Conservation (phyloP, 2,113 vertebrate species). For the Campylorhamphus procurvoides region DNA sequence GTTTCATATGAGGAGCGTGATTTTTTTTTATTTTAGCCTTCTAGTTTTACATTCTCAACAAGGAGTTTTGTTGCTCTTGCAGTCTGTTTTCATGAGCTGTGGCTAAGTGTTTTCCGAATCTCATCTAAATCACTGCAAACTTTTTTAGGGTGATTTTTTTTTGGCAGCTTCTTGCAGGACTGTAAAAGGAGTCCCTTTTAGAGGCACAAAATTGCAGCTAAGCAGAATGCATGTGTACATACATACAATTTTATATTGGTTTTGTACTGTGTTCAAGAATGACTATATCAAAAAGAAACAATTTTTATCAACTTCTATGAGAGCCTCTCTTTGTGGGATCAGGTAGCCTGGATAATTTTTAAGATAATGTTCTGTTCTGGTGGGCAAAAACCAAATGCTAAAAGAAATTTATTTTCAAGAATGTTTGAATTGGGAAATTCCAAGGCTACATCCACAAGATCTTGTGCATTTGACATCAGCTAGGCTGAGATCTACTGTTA, state of each 20-base stretch:
- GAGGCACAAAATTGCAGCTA: neutral
- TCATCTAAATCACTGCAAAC: neutral
- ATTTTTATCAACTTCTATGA: neutral
- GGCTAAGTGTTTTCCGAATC: neutral
- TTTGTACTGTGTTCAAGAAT: neutral
- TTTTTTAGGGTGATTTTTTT: neutral
- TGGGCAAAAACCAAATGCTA: neutral
- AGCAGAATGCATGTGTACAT: neutral
- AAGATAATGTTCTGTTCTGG: neutral
- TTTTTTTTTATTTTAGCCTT: neutral
- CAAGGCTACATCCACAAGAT: neutral
- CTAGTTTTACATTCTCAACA: neutral
- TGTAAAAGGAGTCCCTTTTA: neutral
- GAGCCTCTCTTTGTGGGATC: neutral
- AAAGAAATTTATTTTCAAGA: neutral
- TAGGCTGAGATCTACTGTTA: neutral
- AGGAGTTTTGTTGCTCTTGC: neutral
- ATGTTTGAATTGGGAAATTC: neutral
- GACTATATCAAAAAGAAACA: neutral
- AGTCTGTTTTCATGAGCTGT: neutral
- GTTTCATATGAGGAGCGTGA: neutral
- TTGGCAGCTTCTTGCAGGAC: neutral
- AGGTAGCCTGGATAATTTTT: neutral
- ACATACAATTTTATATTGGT: neutral
- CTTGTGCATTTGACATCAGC: neutral